Base-by-base conservation (phyloP, 2,113 vertebrate species). In the Boulengeromyrus knoepffleri region DNA sequence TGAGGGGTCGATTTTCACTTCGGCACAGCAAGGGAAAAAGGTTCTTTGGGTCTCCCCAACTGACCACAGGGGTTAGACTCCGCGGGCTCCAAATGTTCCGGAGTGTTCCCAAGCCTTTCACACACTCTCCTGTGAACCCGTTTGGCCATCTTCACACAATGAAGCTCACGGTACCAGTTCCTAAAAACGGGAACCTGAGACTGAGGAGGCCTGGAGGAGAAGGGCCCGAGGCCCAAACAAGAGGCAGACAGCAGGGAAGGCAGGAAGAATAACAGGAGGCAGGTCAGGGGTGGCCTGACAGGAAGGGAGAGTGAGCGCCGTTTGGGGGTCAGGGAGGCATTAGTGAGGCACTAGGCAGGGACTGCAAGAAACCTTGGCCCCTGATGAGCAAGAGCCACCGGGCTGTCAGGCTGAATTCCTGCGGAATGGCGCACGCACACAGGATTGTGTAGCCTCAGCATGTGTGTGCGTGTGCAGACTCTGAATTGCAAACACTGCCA, bases 171-270 rank as follows among this genome's bases (percentile, higher is more conserved):
- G 62, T 27, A 12, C 62, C 10, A 13, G 3, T 70, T 70, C 62
- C 10, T 70, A 70, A 4, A 31, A 10, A 70, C 3, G 2, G n/a
- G 27, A 42, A 62, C 45, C 62, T 13, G 58, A 50, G 77, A 70
- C 91, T 94, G 90, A 90, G 93, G 92, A 93, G 93, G 85, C 91
- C 10, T 0, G 50, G 15, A 66, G 39, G 9, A 36, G 27, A 10
- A 31, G n/a, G 62, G 56, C 56, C 21, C 56, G 2, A 58, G 56
- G 56, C 56, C 24, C 56, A n/a, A 9, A 46, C 19, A 24, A 58
- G 56, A 58, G 56, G 62, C 31, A 39, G 31, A 15, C 13, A 7
- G 74, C 10, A n/a, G 66, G 46, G 49, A 42, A 88, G 62, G 66
- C 8, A 42, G 58, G 88, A 88, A 66, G 42, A 74, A 88, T 70